Conservation (phyloP, 2,888 invertebrate genomes). For the Dicyrtomina minuta region DNA sequence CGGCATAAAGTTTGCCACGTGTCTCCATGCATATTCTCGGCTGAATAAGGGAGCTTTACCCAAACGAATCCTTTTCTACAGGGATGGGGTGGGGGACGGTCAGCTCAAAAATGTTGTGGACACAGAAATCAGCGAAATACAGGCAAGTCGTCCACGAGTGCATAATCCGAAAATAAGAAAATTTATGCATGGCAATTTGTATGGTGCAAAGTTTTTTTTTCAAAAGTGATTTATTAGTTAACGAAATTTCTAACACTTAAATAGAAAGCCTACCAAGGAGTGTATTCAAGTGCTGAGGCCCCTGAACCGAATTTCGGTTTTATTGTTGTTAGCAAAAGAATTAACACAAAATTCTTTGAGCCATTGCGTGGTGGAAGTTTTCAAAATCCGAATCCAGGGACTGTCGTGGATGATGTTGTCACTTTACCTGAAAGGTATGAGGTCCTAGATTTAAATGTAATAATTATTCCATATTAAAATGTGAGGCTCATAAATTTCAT, state of each 20-base stretch:
- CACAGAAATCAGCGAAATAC: slow-evolving; percentile 6
- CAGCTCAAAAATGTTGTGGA: slow-evolving; percentile 11
- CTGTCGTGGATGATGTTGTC: slow-evolving; percentile 22
- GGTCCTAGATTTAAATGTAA: neutral
- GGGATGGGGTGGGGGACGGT: slow-evolving; percentile 23
- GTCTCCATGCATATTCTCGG: neutral
- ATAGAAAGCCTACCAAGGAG: slow-evolving; percentile 20
- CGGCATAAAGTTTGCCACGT: neutral
- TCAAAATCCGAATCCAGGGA: slow-evolving; percentile 21
- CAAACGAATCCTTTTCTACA: slow-evolving; percentile 3
- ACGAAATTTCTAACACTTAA: too few relatives aligned
- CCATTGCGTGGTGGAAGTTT: too few relatives aligned
- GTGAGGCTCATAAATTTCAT: neutral
- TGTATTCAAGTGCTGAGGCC: slow-evolving; percentile 14
- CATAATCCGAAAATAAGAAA: too few relatives aligned
- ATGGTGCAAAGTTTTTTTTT: too few relatives aligned
- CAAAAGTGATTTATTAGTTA: too few relatives aligned
- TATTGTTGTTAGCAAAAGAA: slow-evolving; percentile 46
- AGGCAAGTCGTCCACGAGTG: too few relatives aligned
- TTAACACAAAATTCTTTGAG: slow-evolving; percentile 43
- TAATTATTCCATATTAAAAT: neutral
- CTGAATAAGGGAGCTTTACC: neutral
- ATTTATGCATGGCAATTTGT: too few relatives aligned
- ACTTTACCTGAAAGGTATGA: slow-evolving; percentile 26
- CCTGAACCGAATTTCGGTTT: slow-evolving; percentile 36